Evolutionary conservation across 2,888 invertebrate genomes (phyloP).

Genomic region (Melanchra persicariae): DNA sequence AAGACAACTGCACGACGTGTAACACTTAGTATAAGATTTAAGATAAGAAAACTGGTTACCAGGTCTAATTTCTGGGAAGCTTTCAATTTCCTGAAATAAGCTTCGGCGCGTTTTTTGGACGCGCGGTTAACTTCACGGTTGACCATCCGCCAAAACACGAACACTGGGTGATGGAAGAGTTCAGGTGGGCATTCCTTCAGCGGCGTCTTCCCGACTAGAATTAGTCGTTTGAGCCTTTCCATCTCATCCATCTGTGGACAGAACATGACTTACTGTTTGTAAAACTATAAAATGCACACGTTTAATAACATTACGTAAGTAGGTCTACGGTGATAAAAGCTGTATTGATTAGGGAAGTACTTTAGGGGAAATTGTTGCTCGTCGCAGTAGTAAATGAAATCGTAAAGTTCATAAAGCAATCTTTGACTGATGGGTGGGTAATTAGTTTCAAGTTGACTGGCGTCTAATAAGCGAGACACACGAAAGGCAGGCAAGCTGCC

Average conservation of each 20-base stretch:
- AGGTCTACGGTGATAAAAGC: conserved; percentile 26
- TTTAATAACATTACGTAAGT: conserved; percentile 15
- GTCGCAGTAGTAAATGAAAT: conserved; percentile 40
- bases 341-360: conserved; percentile 22
- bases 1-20: neutral
- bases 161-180: conserved; percentile 92
- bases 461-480: conserved; percentile 55
- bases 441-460: conserved; percentile 66
- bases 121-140: conserved; percentile 87
- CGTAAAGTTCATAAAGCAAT: conserved; percentile 65
- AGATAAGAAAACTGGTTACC: conserved; percentile 68
- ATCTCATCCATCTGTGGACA: conserved; percentile 91
- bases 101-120: conserved; percentile 86
- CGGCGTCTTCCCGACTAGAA: conserved; percentile 92
- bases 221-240: conserved; percentile 93
- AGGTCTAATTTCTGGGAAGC: conserved; percentile 81
- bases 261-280: conserved; percentile 36
- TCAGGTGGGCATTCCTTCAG: conserved; percentile 92
- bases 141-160: conserved; percentile 92
- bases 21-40: neutral
- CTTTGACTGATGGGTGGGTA: conserved; percentile 60
- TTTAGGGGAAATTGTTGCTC: conserved; percentile 18
- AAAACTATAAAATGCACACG: conserved; percentile 27
- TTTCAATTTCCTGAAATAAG: conserved; percentile 85
- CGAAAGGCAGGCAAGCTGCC: conserved; percentile 42